Evolutionary conservation across 1,140 invertebrate species (phyloP), one percentile per base, ranked within the genome.

Genomic region (Neodiprion fabricii): DNA sequence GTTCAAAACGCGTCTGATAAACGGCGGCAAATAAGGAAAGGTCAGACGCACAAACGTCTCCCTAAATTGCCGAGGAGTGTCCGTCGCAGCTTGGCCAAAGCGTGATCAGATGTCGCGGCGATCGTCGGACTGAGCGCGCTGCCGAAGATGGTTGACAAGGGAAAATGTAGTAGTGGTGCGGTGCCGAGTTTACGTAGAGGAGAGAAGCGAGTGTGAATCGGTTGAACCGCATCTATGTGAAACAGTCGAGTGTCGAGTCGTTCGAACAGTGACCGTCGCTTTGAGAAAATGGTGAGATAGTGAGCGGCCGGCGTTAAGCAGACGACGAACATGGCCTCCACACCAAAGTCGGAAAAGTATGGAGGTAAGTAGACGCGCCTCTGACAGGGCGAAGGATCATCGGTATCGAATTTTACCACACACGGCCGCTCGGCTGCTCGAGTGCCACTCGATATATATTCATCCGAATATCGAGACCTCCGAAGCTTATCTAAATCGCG

Each of bases 141-240:
- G 83, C n/a, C 68, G 9, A 86, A 86, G 79, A 87, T 87, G 86
- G 86, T 85, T 82, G 86, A 86, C 83, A 85, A 84, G 85, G 83
- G 81, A 85, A 86, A 85, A 86, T 85, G 86, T 86, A 86, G 86
- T 85, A 83, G 85, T 85, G 84, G 85, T 85, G 82, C 82, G 53
- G 82, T 81, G 81, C 85, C 81, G 82, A 80, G 81, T 86, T 87
- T 85, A 86, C 82, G 85, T 86, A 81, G 28, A 40, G 28, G 28
- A 40, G 28, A 85, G 85, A 82, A 80, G 28, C 28, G 28, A 40
- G 28, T 40, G 28, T 40, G 28, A 40, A 40, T 40, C 28, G 28
- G 28, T 80, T 80, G 86, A 86, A 86, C 81, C 82, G 81, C 80
- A 40, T 40, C 28, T 40, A 40, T 40, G 28, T 40, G 5, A 40